These are phyloP conservation scores for Hirtodrosophila duncani DNA, from an alignment of 2,888 invertebrate genomes.

Conservation along the genomic window DNA sequence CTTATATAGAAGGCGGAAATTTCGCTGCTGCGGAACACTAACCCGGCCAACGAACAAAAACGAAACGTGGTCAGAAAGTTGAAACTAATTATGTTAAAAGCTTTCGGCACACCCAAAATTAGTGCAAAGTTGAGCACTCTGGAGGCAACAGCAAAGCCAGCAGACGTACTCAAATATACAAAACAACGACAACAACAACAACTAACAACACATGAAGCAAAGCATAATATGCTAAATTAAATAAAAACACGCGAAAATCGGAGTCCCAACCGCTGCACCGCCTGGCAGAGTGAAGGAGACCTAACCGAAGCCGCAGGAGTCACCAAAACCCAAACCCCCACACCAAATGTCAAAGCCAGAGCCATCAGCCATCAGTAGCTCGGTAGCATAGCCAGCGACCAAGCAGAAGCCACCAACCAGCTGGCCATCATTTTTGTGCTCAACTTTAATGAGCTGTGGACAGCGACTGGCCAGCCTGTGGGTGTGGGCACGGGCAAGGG, in stretches of 20 bases:
- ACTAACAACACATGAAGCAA: constrained; percentile 47
- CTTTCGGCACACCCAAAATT: constrained; percentile 63
- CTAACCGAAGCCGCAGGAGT: constrained; percentile 9
- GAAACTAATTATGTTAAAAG: constrained; percentile 78
- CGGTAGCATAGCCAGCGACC: constrained; percentile 1
- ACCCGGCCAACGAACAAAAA: constrained; percentile 75
- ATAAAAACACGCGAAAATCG: constrained; percentile 52
- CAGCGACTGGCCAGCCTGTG: too few species aligned
- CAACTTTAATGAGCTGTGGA: constrained; percentile 43
- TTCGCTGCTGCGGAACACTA: constrained; percentile 73
- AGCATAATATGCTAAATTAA: constrained; percentile 59
- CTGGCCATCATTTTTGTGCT: not conserved
- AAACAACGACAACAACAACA: not conserved
- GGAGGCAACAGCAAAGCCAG: constrained; percentile 14
- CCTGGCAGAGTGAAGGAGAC: not conserved
- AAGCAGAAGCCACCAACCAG: not conserved
- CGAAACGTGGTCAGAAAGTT: constrained; percentile 77
- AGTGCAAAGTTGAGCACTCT: constrained; percentile 28
- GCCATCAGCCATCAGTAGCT: constrained; percentile 11
- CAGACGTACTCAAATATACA: not conserved
- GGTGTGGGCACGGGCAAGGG: not conserved
- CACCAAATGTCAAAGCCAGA: constrained; percentile 43
- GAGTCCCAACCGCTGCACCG: constrained; percentile 14
- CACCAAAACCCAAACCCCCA: constrained; percentile 19
- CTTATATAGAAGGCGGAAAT: too few species aligned